Base-by-base conservation (phyloP, 2,113 vertebrate species). In the Emydocephalus ijimae region DNA sequence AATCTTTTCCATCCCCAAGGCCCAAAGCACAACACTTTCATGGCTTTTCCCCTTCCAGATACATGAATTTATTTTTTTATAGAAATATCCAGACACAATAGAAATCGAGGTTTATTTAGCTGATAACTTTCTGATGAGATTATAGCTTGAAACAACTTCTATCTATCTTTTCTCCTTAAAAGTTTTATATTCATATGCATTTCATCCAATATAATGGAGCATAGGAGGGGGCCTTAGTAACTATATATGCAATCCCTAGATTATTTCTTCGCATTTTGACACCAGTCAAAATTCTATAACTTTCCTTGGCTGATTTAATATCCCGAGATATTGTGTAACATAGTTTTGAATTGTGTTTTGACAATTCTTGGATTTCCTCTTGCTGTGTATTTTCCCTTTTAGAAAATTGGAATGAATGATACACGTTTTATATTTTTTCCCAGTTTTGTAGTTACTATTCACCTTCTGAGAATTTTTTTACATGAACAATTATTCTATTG, bases 71-170 rank as follows among this genome's bases (percentile, higher is more conserved):
- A 6, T 21, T 21, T 34, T 34, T 26, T 56, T 20, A 12, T 88
- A n/a, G 50, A 34, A 34, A 29, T 57, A 20, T 57, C 10, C 54
- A 81, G 52, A 21, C 48, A 64, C n/a, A 93, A 20, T 52, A 64
- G 55, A 90, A 23, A 48, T n/a, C 21, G 0, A 3, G 18, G 9
- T 92, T 87, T 92, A 3, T 48, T 87, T 94, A 64, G 3, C 5
- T 91, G 91, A 11, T 23, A 81, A 89, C n/a, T 90, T 74, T 59
- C 1, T 87, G 45, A 90, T 91, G 92, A 95, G 87, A 48, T 7
- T 93, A 85, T 92, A 94, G 81, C 89, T 94, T 92, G 91, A 92
- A 85, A 52, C n/a, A 48, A 57, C 1, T 9, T 43, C 54, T 23
- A 85, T 85, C 18, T 7, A 48, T 89, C 43, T 56, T 89, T 6